Conservation (phyloP, 2,888 invertebrate species). For the Dyspetes luteomarginatus region DNA sequence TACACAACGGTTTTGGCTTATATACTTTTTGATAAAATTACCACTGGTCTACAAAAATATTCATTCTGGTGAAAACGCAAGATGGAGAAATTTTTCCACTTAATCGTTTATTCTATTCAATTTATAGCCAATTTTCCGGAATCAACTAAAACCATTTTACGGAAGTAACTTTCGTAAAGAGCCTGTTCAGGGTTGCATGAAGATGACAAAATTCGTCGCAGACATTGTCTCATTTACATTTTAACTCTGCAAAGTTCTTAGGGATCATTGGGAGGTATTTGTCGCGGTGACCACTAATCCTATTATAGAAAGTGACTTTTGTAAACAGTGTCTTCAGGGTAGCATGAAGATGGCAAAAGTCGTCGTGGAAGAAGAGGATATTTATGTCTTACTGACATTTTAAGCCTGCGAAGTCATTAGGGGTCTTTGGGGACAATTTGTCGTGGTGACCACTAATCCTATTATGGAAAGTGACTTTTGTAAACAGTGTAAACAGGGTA, state of each 20-base stretch:
- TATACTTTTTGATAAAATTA: too few relatives aligned
- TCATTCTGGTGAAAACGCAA: too few relatives aligned
- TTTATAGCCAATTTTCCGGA: too few relatives aligned
- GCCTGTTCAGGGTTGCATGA: constrained; percentile 68
- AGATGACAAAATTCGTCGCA: constrained; percentile 31
- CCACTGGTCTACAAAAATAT: too few relatives aligned
- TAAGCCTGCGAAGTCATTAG: background rate
- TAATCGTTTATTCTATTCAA: too few relatives aligned
- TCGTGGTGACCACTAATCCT: background rate
- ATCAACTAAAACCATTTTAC: background rate
- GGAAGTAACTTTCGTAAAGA: constrained; percentile 70
- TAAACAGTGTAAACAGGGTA: constrained; percentile 25
- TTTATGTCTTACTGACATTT: too few relatives aligned
- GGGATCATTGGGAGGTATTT: background rate
- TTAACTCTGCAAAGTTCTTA: background rate
- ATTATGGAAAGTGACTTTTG: constrained; percentile 60
- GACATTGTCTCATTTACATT: background rate
- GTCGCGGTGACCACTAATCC: background rate
- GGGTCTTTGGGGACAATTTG: background rate
- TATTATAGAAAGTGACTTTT: constrained; percentile 50
- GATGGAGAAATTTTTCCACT: too few relatives aligned
- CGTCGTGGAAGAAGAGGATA: too few relatives aligned
- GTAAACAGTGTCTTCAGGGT: constrained; percentile 72
- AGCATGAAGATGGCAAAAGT: constrained; percentile 63
- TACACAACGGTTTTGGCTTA: too few relatives aligned